These are phyloP conservation scores for Brachypalpus laphriformis DNA, from an alignment of 2,888 invertebrate species.

Conservation along the genomic window DNA sequence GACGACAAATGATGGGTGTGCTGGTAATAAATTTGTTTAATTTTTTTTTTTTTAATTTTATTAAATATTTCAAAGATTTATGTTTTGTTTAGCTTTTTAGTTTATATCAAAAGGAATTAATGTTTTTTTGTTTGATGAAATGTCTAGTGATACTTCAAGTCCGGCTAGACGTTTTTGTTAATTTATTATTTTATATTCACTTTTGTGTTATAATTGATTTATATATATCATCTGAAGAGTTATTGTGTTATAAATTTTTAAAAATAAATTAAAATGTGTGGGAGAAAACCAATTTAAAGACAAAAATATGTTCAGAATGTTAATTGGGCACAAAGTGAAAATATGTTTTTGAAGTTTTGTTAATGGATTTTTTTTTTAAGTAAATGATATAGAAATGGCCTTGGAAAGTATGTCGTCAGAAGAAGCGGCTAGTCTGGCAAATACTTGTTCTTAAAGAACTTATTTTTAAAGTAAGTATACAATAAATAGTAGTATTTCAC, in stretches of 20 bases:
- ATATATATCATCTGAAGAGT: constrained; percentile 4
- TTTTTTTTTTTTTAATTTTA: constrained; percentile 45
- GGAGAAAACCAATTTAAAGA: constrained; percentile 20
- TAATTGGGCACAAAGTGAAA: constrained; percentile 2
- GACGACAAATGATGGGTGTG: constrained; percentile 15
- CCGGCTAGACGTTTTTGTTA: constrained; percentile 12
- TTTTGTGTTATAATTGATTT: constrained; percentile 21
- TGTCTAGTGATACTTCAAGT: not conserved
- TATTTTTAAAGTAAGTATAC: not conserved
- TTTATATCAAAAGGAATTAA: constrained; percentile 30
- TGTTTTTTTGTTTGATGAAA: constrained; percentile 10
- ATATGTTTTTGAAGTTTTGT: constrained; percentile 19
- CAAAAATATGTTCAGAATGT: constrained; percentile 3
- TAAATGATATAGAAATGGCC: not conserved
- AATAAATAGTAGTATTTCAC: no score
- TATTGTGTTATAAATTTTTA: constrained; percentile 4
- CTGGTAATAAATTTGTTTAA: constrained; percentile 19
- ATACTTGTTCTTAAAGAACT: not conserved
- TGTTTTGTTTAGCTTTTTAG: not conserved
- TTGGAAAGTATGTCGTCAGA: not conserved
- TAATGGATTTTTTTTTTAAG: constrained; percentile 6
- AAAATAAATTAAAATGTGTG: constrained; percentile 17
- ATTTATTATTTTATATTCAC: not conserved
- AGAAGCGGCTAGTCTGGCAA: not conserved
- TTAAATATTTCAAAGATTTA: constrained; percentile 34